Evolutionary conservation across 2,797 vertebrate species (phyloP), one percentile per base, ranked within the genome.

Genomic region (Gallinago solitaria): DNA sequence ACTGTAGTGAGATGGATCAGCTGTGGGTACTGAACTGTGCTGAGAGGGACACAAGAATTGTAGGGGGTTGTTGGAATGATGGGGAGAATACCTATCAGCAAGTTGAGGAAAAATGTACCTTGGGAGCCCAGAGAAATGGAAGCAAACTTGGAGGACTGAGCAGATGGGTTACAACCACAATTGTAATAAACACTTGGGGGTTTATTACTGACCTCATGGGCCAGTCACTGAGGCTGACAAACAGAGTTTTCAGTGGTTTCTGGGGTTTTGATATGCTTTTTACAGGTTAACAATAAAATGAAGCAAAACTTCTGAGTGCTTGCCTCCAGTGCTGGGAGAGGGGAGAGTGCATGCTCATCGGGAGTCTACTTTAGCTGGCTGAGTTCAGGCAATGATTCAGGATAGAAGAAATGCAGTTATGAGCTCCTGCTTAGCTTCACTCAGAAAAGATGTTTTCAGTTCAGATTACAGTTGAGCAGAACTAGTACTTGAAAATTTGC

Each of bases 401-500:
- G 47, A 69, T 12, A 67, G 68, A 80, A 37, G 21, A 70, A 73
- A 53, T 61, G 33, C 56, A 88, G 54, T 64, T 3, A 1, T 35
- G 39, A 45, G 85, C 21, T 65, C 60, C 30, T 56, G 39, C 48
- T 88, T 43, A 83, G 37, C 51, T 81, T 71, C 77, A 90, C 53
- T 81, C 35, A 35, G 74, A 51, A 71, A 83, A 92, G 60, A 50
- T 48, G 27, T 88, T 90, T 86, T 74, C 60, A 71, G 43, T 41
- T 92, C 60, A 92, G 43, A 77, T 43, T 11, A 35, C 33, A 63
- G 57, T 67, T 60, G 53, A 25, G 32, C 16, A 76, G 74, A 89
- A 20, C 32, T 11, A 41, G 10, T 64, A 61, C 86, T 94, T 95
- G 89, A 94, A 94, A 33, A 57, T 71, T 96, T 87, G 61, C 28